phyloP scores from a whole-genome alignment of 1,140 invertebrate species.

The Drosophila quadrilineata region DNA sequence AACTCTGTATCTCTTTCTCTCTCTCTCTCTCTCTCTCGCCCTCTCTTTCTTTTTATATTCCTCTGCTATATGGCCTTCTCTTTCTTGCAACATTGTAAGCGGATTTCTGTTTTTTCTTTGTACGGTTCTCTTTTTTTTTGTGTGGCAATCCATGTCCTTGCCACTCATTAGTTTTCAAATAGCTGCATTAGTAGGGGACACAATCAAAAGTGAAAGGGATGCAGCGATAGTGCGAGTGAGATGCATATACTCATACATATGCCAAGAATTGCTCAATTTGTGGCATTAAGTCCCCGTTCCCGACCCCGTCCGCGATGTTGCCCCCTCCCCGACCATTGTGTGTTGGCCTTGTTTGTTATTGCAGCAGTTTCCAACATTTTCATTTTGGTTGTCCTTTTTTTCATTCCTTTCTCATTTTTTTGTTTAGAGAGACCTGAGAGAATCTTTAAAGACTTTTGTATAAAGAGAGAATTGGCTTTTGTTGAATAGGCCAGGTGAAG shows the following conservation, averaged over 20 bases:
- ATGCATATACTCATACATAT: slow-evolving; percentile 23
- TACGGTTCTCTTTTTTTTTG: slow-evolving; percentile 56
- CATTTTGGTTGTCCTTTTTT: slow-evolving; percentile 32
- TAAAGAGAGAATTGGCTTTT: too few species aligned
- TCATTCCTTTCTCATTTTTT: slow-evolving; percentile 3
- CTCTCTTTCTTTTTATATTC: slow-evolving; percentile 20
- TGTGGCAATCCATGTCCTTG: slow-evolving; percentile 37
- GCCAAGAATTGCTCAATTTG: slow-evolving; percentile 73
- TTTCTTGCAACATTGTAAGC: slow-evolving; percentile 56
- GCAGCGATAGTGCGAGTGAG: slow-evolving; percentile 2
- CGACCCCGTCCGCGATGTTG: slow-evolving; percentile 19
- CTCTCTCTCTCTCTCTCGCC: neutral
- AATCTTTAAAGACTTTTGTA: slow-evolving; percentile 6
- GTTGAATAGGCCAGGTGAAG: slow-evolving; percentile 3
- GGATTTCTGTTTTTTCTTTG: slow-evolving; percentile 68
- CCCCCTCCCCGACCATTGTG: slow-evolving; percentile 21
- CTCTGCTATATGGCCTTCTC: neutral
- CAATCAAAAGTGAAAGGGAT: neutral
- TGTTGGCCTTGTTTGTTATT: slow-evolving; percentile 48
- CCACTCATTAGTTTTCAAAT: slow-evolving; percentile 76
- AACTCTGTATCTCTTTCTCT: neutral
- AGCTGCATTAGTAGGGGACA: slow-evolving; percentile 58
- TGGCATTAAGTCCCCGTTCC: slow-evolving; percentile 58
- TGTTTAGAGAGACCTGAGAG: slow-evolving; percentile 7
- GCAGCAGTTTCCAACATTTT: slow-evolving; percentile 25